Evolutionary conservation across 1,140 invertebrate species (phyloP).

Genomic region (Bombus waltoni): DNA sequence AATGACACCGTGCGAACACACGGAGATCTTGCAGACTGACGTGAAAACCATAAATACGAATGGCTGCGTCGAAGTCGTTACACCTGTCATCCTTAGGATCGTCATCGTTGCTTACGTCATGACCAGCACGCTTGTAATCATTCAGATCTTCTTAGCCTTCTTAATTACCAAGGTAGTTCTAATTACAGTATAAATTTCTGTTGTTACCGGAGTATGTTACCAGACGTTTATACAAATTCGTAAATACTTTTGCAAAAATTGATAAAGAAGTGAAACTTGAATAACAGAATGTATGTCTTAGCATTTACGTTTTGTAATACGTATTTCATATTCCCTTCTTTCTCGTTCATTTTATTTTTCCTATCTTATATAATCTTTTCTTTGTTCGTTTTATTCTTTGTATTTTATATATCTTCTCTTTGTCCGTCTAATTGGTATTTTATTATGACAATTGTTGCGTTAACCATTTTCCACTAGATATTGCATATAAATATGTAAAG

Average conservation of each 20-base stretch:
- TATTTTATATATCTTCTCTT: too few relatives aligned
- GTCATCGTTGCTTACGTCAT: conserved; percentile 73
- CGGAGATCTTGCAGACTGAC: conserved; percentile 62
- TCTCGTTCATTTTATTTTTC: too few relatives aligned
- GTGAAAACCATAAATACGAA: conserved; percentile 71
- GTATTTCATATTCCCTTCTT: neutral
- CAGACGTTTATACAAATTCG: neutral
- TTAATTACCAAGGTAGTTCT: conserved; percentile 67
- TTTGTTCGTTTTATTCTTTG: too few relatives aligned
- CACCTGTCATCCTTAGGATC: conserved; percentile 70
- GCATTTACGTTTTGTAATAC: neutral
- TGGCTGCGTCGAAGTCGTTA: conserved; percentile 72
- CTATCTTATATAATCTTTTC: too few relatives aligned
- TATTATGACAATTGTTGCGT: too few relatives aligned
- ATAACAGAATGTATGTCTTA: too few relatives aligned
- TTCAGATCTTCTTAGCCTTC: conserved; percentile 70
- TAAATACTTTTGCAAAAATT: neutral
- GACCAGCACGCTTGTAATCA: conserved; percentile 69
- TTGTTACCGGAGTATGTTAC: neutral
- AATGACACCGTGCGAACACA: conserved; percentile 69
- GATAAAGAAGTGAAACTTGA: neutral
- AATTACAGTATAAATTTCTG: neutral
- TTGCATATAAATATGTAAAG: too few relatives aligned
- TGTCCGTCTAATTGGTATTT: too few relatives aligned
- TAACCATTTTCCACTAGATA: too few relatives aligned